Conservation (phyloP, 2,888 invertebrate genomes). For the Pseudanteris insignis region DNA sequence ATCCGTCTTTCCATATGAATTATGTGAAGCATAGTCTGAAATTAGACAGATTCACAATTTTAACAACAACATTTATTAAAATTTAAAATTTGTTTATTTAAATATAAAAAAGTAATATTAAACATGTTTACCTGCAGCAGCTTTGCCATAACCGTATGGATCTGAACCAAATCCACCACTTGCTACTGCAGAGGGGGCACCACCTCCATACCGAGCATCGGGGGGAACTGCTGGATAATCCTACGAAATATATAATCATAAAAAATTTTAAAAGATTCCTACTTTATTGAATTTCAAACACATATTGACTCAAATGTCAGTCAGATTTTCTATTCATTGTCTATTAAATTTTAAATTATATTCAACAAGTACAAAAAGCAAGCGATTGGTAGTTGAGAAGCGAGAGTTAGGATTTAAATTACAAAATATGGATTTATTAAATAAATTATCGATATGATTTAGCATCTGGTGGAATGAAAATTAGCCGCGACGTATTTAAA, state of each 20-base stretch:
- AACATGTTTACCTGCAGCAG: conserved; percentile 59
- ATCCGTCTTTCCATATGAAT: conserved; percentile 63
- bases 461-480: no score
- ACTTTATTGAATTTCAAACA: not conserved
- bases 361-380: no score
- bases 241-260: conserved; percentile 46
- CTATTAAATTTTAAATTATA: no score
- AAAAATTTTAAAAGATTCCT: not conserved
- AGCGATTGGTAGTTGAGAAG: no score
- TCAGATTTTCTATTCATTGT: no score
- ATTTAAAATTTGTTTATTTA: no score
- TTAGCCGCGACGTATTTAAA: no score
- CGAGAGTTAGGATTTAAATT: no score
- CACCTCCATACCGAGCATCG: conserved; percentile 62
- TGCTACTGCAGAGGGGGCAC: conserved; percentile 57
- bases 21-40: conserved; percentile 63
- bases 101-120: not conserved
- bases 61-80: no score
- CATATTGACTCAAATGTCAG: no score
- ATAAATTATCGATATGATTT: conserved; percentile 2
- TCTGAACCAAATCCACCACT: conserved; percentile 60
- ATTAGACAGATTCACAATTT: no score
- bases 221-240: conserved; percentile 61
- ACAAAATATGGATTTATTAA: conserved; percentile 1
- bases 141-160: conserved; percentile 64